Evolutionary conservation across 1,140 invertebrate species (phyloP), one percentile per base, ranked within the genome.

Genomic region (Apolygus lucorum): DNA sequence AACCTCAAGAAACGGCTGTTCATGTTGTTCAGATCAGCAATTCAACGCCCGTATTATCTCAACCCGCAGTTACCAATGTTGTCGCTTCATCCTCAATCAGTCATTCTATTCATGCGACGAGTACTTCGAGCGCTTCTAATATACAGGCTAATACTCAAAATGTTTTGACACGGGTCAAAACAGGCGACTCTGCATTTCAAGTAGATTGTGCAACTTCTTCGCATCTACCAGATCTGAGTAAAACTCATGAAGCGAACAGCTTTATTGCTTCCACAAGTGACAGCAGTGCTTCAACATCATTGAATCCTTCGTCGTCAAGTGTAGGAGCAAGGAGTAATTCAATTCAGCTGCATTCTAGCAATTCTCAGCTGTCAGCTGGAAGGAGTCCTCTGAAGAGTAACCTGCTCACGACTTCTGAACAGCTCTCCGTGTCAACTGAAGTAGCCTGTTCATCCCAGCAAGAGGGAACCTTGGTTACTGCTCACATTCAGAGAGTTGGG

Each of bases 11-110:
- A 63, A 78, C 81, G 0, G 84, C 84, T 0, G 82, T 86, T 1
- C 84, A 86, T 72, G 82, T 86, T 0, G 84, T 86, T 1, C 85
- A 86, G 71, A 74, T 86, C 13, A 80, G 83, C 25, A 70, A 63
- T 67, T 63, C 68, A 24, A 66, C 62, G 24, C 24, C 64, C 0
- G 25, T 62, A n/a, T 17, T 34, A 34, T 29, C 59, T 42, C 63
- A 69, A 29, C 52, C 71, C 0, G 63, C 54, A 14, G 54, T 59
- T 4, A 59, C 54, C 22, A 59, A 8, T 11, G 54, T 59, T 59
- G 54, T 24, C 2, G 11, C 54, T 11, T 59, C 54, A 21, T 59
- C 70, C 27, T 59, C 65, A 29, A 49, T 34, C 28, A 21, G 62
- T n/a, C 26, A 25, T 69, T 54, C 62, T 52, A 17, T 62, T 29